These are phyloP conservation scores for Alosa sapidissima DNA, from an alignment of 2,797 vertebrate species.

Conservation along the genomic window DNA sequence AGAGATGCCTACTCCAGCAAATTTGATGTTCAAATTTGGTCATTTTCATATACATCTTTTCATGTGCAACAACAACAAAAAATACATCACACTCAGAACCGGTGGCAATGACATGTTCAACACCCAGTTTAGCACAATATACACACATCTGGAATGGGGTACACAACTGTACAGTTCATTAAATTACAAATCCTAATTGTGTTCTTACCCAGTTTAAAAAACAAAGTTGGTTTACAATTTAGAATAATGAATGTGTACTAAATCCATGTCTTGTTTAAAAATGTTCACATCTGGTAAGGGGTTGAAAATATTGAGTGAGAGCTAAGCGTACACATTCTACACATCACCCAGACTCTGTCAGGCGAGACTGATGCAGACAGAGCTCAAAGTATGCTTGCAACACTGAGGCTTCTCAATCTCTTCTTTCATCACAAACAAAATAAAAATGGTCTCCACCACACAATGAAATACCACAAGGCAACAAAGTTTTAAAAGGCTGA, in stretches of 20 bases:
- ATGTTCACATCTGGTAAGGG: neutral
- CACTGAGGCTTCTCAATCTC: neutral
- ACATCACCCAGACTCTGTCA: neutral
- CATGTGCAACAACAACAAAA: constrained; percentile 11
- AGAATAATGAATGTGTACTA: neutral
- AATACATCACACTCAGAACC: neutral
- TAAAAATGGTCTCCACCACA: constrained; percentile 38
- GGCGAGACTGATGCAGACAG: neutral
- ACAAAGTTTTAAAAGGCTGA: constrained; percentile 43
- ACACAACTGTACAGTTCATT: neutral
- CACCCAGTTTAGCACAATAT: constrained; percentile 1
- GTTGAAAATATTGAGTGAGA: neutral
- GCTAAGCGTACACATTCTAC: neutral
- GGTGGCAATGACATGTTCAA: constrained; percentile 10
- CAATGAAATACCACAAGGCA: constrained; percentile 45
- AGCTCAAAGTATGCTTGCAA: constrained; percentile 7
- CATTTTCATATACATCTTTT: constrained; percentile 5
- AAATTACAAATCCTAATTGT: neutral
- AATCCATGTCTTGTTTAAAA: constrained; percentile 7
- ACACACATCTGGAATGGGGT: constrained; percentile 6
- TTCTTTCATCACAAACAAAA: neutral
- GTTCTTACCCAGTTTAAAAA: neutral
- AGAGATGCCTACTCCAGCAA: neutral
- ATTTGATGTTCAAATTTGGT: constrained; percentile 21
- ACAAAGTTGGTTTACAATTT: neutral